Evolutionary conservation across 1,140 invertebrate species (phyloP).

Genomic region (Hycleus phaleratus): DNA sequence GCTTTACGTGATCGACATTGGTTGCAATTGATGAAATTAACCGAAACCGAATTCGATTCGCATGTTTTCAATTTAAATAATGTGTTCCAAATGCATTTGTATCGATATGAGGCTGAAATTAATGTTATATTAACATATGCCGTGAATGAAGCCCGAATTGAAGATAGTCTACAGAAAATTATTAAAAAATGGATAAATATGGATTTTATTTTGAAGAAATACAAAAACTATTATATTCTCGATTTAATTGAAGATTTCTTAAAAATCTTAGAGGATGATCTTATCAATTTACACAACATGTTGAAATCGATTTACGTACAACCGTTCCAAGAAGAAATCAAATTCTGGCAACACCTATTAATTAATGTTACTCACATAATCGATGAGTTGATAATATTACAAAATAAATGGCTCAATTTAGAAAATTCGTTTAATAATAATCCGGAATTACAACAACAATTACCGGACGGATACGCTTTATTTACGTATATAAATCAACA

Average conservation of each 20-base stretch:
- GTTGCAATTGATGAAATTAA: constrained; percentile 80
- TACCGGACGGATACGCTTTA: constrained; percentile 80
- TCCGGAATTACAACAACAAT: constrained; percentile 73
- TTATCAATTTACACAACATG: constrained; percentile 85
- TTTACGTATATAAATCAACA: constrained; percentile 81
- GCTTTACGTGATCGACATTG: constrained; percentile 82
- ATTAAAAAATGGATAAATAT: constrained; percentile 65
- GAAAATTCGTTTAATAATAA: constrained; percentile 83
- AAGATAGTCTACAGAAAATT: constrained; percentile 74
- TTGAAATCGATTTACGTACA: constrained; percentile 83
- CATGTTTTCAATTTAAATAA: constrained; percentile 81
- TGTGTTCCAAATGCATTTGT: constrained; percentile 85
- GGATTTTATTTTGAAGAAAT: constrained; percentile 61
- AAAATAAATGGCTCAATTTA: constrained; percentile 83
- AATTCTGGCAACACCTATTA: constrained; percentile 76
- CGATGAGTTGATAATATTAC: constrained; percentile 75
- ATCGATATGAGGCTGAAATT: constrained; percentile 73
- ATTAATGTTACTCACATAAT: constrained; percentile 68
- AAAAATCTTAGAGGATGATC: constrained; percentile 76
- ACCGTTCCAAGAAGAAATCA: constrained; percentile 70
- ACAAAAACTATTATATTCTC: constrained; percentile 62
- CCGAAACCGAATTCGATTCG: constrained; percentile 79
- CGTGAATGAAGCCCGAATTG: constrained; percentile 80
- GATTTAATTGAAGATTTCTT: constrained; percentile 75
- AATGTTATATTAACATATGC: constrained; percentile 80